Evolutionary conservation across 1,140 invertebrate genomes (phyloP).

Genomic region (Drosophila jambulina): DNA sequence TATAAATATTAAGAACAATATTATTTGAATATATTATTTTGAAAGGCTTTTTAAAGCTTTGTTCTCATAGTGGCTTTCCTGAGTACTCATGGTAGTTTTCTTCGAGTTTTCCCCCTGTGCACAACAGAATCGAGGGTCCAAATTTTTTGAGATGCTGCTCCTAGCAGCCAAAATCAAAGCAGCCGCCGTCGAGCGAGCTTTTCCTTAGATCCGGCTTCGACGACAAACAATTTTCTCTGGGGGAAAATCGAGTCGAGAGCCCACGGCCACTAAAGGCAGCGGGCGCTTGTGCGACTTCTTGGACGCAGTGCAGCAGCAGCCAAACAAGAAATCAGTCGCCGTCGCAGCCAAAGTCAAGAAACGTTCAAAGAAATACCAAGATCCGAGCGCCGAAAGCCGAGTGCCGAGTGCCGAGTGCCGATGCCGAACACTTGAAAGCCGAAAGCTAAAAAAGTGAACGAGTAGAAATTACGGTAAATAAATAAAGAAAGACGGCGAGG

Average conservation of each 20-base stretch:
- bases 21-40: background rate
- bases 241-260: conserved; percentile 38
- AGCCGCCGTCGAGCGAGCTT: conserved; percentile 26
- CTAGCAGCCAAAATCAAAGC: conserved; percentile 38
- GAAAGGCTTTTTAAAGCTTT: background rate
- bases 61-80: background rate
- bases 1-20: background rate
- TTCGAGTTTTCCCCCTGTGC: background rate
- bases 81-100: background rate
- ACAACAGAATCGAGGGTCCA: conserved; percentile 20
- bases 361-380: conserved; percentile 33
- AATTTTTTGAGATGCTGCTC: conserved; percentile 22
- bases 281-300: conserved; percentile 64
- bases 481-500: conserved; percentile 59
- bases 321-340: conserved; percentile 41
- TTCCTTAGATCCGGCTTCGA: conserved; percentile 72
- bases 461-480: conserved; percentile 83
- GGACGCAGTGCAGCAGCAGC: conserved; percentile 34
- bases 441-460: conserved; percentile 70
- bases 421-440: conserved; percentile 31
- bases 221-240: conserved; percentile 62
- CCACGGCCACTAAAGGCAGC: conserved; percentile 31
- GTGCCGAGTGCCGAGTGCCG: background rate
- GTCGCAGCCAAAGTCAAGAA: conserved; percentile 52
- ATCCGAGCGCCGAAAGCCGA: conserved; percentile 5